Evolutionary conservation across 2,797 vertebrate genomes (phyloP).

Genomic region (Geotrypetes seraphini): DNA sequence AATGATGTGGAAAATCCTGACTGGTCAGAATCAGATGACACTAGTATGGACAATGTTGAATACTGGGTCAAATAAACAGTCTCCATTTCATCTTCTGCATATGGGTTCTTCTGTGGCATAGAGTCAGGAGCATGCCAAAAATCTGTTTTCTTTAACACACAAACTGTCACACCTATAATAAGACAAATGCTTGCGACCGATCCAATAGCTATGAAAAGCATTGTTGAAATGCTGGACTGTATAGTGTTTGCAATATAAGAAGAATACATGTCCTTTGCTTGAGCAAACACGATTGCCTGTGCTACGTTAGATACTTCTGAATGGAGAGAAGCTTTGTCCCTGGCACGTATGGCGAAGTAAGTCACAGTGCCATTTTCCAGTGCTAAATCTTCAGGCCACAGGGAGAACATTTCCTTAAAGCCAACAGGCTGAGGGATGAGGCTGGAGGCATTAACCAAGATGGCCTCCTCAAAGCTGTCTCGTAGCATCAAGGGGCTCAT

Average conservation of each 20-base stretch:
- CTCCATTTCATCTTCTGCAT: background rate
- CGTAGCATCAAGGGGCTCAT: conserved; percentile 23
- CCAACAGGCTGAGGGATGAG: conserved; percentile 31
- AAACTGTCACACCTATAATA: conserved; percentile 2
- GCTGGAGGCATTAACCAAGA: conserved; percentile 25
- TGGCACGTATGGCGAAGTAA: conserved; percentile 36
- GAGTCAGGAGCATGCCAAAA: too few species aligned
- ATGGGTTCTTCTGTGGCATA: background rate
- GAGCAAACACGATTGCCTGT: conserved; percentile 14
- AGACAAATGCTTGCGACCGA: conserved; percentile 13
- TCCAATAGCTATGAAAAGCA: conserved; percentile 6
- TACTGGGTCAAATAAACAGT: background rate
- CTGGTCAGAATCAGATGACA: too few species aligned
- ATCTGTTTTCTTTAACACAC: conserved; percentile 19
- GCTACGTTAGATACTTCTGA: conserved; percentile 49
- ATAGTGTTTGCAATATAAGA: background rate
- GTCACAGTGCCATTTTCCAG: conserved; percentile 17
- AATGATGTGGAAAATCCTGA: too few species aligned
- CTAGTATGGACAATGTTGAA: too few species aligned
- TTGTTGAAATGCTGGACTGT: conserved; percentile 2
- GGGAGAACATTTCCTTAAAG: conserved; percentile 31
- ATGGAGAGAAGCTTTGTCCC: conserved; percentile 16
- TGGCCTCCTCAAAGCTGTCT: conserved; percentile 29
- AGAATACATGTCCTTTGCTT: background rate
- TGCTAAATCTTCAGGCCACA: conserved; percentile 16